Conservation (phyloP, 23 tunicate genomes). For the Botrylloides violaceus region DNA sequence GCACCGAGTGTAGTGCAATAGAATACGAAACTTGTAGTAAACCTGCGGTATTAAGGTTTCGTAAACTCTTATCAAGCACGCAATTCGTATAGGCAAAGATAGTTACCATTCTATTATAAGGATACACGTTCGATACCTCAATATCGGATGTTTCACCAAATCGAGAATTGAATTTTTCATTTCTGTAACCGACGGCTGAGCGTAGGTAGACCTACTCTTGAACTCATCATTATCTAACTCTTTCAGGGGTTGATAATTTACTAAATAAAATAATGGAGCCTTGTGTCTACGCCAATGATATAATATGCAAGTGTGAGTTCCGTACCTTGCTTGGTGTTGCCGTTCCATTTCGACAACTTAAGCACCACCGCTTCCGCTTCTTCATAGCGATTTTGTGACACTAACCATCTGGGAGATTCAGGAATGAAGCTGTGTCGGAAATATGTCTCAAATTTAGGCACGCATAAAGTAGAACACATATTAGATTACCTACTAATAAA, state of each 20-base stretch:
- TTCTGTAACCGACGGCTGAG: neutral
- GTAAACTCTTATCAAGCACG: neutral
- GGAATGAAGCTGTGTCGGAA: constrained; percentile 6
- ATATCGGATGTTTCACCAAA: constrained; percentile 6
- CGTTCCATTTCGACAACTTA: constrained; percentile 6
- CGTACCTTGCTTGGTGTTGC: neutral
- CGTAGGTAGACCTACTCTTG: too few species aligned
- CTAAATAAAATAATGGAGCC: too few species aligned
- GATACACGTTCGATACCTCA: constrained; percentile 12
- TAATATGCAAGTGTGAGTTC: too few species aligned
- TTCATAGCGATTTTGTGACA: neutral
- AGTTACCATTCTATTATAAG: constrained; percentile 10
- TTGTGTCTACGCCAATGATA: too few species aligned
- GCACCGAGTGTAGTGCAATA: constrained; percentile 25
- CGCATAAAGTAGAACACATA: neutral
- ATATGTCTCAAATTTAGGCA: neutral
- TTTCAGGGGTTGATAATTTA: too few species aligned
- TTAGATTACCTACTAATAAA: constrained; percentile 6
- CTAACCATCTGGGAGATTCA: constrained; percentile 24
- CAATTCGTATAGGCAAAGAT: neutral
- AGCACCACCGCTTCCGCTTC: constrained; percentile 16
- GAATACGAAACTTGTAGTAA: constrained; percentile 19
- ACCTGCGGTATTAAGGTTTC: constrained; percentile 6
- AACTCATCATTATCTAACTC: too few species aligned
- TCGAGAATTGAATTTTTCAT: constrained; percentile 13